Evolutionary conservation across 2,797 vertebrate genomes (phyloP).

Genomic region (Moxostoma hubbsi): DNA sequence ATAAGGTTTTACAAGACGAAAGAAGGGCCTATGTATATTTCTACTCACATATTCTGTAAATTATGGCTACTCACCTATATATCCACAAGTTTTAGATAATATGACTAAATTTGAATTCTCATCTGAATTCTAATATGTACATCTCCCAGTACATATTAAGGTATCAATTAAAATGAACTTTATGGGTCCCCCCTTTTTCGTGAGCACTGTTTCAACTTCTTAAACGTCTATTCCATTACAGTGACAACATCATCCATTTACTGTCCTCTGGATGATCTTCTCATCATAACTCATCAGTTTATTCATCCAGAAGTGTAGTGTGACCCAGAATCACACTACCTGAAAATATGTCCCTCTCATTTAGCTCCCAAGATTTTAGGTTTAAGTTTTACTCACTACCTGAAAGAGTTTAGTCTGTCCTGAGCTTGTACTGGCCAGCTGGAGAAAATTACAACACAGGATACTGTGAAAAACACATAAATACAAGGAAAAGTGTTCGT

Average conservation of each 20-base stretch:
- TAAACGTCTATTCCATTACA: not conserved
- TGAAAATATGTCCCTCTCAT: conserved; percentile 21
- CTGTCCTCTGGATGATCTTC: conserved; percentile 10
- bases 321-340: conserved; percentile 20
- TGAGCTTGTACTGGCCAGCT: conserved; percentile 5
- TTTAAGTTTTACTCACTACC: not conserved
- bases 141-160: too few species aligned
- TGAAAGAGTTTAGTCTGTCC: not conserved
- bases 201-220: not conserved
- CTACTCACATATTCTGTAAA: not conserved
- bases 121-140: too few species aligned
- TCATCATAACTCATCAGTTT: conserved; percentile 26
- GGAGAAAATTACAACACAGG: conserved; percentile 28
- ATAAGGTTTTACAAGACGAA: not conserved
- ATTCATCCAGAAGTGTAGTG: conserved; percentile 11
- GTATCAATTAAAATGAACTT: too few species aligned
- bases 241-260: not conserved
- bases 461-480: conserved; percentile 21
- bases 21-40: not conserved
- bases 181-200: too few species aligned
- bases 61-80: not conserved
- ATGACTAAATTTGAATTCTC: not conserved
- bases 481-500: not conserved
- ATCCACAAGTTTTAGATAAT: conserved; percentile 16
- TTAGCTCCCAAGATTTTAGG: conserved; percentile 21